Conservation (phyloP, 2,888 invertebrate genomes). For the Noctua comes region DNA sequence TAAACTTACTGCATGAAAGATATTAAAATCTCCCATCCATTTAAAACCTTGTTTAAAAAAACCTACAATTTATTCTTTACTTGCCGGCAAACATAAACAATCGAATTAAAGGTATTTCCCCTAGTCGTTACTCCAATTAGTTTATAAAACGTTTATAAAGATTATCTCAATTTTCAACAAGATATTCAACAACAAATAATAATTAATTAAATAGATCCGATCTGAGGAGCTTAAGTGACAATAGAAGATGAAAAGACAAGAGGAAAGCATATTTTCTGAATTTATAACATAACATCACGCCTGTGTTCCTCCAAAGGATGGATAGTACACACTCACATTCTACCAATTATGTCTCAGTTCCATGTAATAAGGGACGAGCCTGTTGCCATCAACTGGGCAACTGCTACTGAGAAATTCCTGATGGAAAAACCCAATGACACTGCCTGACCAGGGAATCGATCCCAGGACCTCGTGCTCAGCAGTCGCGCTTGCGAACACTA, state of each 20-base stretch:
- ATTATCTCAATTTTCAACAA: slow-evolving; percentile 60
- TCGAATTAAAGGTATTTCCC: slow-evolving; percentile 5
- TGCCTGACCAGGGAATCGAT: background rate
- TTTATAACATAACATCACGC: background rate
- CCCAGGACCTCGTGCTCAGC: background rate
- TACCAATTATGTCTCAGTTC: background rate
- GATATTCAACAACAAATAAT: slow-evolving; percentile 43
- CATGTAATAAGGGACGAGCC: background rate
- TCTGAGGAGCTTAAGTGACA: slow-evolving; percentile 14
- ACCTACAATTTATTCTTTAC: background rate
- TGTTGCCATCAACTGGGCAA: background rate
- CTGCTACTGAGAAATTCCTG: background rate
- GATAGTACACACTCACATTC: background rate
- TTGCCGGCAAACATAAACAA: background rate
- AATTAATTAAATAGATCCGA: slow-evolving; percentile 36
- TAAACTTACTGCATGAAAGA: slow-evolving; percentile 6
- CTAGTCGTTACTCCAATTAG: slow-evolving; percentile 24
- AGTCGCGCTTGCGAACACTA: background rate
- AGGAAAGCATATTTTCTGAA: background rate
- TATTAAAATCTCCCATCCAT: background rate
- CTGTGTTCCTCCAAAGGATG: background rate
- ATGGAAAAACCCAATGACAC: background rate
- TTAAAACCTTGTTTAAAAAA: background rate
- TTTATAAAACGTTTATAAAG: slow-evolving; percentile 42
- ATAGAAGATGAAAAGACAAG: background rate